phyloP scores from a whole-genome alignment of 2,797 vertebrate genomes.

The Somateria mollissima region DNA sequence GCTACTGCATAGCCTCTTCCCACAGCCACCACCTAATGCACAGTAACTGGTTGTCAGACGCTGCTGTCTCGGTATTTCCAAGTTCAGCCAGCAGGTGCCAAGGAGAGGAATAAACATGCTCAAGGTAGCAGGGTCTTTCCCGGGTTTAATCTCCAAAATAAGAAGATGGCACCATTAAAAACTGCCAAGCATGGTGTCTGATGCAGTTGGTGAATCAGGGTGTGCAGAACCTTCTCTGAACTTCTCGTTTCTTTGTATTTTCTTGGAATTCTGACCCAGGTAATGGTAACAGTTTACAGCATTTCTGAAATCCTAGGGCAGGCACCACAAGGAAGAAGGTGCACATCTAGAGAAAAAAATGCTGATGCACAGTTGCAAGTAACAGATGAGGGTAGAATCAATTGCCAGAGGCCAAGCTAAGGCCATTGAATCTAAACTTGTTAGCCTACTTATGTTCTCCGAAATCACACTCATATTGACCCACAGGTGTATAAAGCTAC shows the following conservation, averaged over 20 bases:
- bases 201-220: neutral
- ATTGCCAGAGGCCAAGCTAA: neutral
- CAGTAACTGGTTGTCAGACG: neutral
- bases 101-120: neutral
- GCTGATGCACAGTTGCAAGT: neutral
- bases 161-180: neutral
- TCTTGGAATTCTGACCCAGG: neutral
- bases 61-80: neutral
- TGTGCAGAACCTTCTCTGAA: neutral
- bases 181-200: neutral
- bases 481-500: neutral
- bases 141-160: neutral
- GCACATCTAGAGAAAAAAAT: rapidly evolving
- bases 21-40: neutral
- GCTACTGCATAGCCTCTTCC: neutral
- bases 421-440: neutral
- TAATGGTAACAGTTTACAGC: neutral
- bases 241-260: neutral
- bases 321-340: neutral
- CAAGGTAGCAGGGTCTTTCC: neutral
- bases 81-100: neutral
- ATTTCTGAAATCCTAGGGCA: neutral
- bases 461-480: neutral
- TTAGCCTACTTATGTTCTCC: neutral
- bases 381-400: neutral